These are phyloP conservation scores for Hirudo medicinalis DNA, from an alignment of 1,140 invertebrate genomes.

Conservation along the genomic window DNA sequence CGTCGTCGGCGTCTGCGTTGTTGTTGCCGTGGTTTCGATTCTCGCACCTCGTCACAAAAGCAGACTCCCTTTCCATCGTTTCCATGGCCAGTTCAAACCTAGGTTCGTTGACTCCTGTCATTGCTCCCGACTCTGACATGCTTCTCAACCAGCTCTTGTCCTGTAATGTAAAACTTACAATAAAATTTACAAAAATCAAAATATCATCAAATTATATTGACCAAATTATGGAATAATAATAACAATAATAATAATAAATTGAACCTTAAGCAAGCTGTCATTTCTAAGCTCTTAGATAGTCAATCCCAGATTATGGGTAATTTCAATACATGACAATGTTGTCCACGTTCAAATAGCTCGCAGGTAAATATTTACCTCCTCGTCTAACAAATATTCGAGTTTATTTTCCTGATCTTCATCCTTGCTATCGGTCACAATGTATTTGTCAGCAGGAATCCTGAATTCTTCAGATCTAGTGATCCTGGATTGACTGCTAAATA, in stretches of 20 bases:
- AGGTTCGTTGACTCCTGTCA: constrained; percentile 44
- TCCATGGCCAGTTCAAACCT: constrained; percentile 90
- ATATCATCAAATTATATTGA: too few species aligned
- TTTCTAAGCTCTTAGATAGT: too few species aligned
- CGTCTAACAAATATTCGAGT: background rate
- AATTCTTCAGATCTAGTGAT: background rate
- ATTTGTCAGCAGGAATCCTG: background rate
- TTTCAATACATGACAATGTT: too few species aligned
- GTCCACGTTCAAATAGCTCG: too few species aligned
- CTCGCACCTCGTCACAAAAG: constrained; percentile 55
- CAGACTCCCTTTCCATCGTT: constrained; percentile 88
- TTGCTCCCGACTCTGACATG: constrained; percentile 18
- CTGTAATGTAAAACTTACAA: background rate
- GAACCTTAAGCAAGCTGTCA: background rate
- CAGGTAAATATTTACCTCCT: background rate
- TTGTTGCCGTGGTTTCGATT: constrained; percentile 27
- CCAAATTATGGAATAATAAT: background rate
- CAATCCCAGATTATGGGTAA: too few species aligned
- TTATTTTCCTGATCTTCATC: constrained; percentile 1
- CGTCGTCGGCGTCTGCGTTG: constrained; percentile 48
- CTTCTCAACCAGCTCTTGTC: constrained; percentile 7
- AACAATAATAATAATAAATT: constrained; percentile 7
- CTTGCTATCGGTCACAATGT: background rate
- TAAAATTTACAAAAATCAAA: background rate
- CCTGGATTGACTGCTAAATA: background rate